Evolutionary conservation across 2,888 invertebrate genomes (phyloP).

Genomic region (Octonoba sinensis): DNA sequence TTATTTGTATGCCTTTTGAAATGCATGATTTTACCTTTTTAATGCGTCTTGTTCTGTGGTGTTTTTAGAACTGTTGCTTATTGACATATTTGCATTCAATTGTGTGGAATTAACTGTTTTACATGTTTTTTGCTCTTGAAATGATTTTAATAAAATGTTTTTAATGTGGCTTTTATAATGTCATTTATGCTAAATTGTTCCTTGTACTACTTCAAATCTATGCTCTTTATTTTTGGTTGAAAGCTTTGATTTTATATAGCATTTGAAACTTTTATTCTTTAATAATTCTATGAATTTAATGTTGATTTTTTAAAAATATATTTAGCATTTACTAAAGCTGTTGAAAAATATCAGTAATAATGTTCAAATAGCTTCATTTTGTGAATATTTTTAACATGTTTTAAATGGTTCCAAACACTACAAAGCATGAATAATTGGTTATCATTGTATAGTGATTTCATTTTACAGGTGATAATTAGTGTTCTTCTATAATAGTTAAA

Average conservation of each 20-base stretch:
- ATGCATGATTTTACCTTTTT: slow-evolving; percentile 56
- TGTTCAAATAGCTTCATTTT: no score
- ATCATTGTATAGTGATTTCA: no score
- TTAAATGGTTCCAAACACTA: no score
- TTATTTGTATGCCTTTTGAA: slow-evolving; percentile 41
- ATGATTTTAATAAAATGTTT: neutral
- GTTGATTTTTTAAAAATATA: neutral
- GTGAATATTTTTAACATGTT: no score
- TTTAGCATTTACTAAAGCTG: neutral
- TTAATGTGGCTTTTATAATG: neutral
- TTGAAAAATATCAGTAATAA: no score
- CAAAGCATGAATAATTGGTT: no score
- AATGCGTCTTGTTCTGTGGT: slow-evolving; percentile 46
- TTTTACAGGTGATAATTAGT: no score
- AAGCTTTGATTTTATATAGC: neutral
- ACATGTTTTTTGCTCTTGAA: neutral
- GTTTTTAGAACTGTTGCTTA: slow-evolving; percentile 41
- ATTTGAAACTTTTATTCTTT: neutral
- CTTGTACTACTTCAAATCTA: neutral
- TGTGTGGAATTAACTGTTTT: slow-evolving; percentile 5
- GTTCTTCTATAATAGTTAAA: no score
- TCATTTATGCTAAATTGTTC: neutral
- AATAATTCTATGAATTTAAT: neutral
- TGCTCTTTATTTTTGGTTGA: neutral
- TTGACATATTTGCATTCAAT: slow-evolving; percentile 10